These are phyloP conservation scores for Crenichthys baileyi DNA, from an alignment of 2,797 vertebrate genomes.

Conservation along the genomic window DNA sequence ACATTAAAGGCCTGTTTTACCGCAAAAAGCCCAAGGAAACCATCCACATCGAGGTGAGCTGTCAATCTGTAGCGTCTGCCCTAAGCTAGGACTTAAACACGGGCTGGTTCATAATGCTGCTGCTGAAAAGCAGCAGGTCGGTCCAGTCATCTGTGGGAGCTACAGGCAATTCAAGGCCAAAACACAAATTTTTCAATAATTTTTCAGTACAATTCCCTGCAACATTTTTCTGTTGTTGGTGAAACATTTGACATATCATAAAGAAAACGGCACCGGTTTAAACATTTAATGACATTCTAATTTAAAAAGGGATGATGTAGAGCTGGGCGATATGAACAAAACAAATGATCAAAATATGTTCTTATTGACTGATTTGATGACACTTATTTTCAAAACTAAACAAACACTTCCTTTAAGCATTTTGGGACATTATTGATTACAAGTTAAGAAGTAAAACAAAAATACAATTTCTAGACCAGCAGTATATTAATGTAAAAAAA, in stretches of 20 bases:
- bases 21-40: constrained; percentile 90
- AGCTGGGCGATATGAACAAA: background rate
- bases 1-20: constrained; percentile 93
- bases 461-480: too few species aligned
- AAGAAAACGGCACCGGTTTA: background rate
- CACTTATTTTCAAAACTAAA: too few species aligned
- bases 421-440: too few species aligned
- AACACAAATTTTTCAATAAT: background rate
- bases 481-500: too few species aligned
- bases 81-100: background rate
- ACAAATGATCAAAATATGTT: background rate
- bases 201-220: background rate
- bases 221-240: background rate
- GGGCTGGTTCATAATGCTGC: background rate
- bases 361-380: too few species aligned
- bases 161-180: background rate
- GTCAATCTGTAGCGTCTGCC: constrained; percentile 16
- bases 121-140: background rate
- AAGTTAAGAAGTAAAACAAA: too few species aligned
- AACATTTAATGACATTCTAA: background rate
- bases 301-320: background rate
- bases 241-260: background rate
- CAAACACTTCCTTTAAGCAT: too few species aligned
- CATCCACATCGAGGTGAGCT: constrained; percentile 89
- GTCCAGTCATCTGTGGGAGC: background rate